Evolutionary conservation across 2,113 vertebrate genomes (phyloP).

Genomic region (Ictalurus punctatus): DNA sequence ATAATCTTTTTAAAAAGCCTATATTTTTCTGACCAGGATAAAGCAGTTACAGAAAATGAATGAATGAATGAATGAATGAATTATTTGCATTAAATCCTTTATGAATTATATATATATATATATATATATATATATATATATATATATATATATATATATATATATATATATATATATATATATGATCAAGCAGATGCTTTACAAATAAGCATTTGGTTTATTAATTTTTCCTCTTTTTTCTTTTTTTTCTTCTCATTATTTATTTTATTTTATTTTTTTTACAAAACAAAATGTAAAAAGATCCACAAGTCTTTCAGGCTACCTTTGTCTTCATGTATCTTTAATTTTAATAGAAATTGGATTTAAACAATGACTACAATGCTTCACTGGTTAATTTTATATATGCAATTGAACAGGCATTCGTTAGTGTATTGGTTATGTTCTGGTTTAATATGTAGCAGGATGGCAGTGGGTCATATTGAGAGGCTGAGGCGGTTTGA

Average conservation of each 20-base stretch:
- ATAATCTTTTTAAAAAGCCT: neutral
- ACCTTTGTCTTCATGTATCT: neutral
- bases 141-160: conserved; percentile 30
- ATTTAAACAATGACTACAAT: neutral
- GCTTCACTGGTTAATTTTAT: neutral
- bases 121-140: conserved; percentile 33
- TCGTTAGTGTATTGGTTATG: neutral
- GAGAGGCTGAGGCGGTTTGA: conserved; percentile 3
- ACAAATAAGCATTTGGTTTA: conserved; percentile 15
- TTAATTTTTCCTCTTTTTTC: neutral
- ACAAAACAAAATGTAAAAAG: neutral
- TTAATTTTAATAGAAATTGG: no score
- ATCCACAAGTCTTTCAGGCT: neutral
- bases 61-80: neutral
- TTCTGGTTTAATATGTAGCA: conserved; percentile 16
- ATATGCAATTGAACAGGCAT: neutral
- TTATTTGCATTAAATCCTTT: conserved; percentile 14
- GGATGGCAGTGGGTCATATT: conserved; percentile 8
- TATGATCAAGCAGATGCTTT: conserved; percentile 11
- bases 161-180: conserved; percentile 33
- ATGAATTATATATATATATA: conserved; percentile 21
- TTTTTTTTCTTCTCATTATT: neutral
- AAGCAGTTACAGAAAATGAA: neutral
- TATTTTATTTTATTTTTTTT: conserved; percentile 15
- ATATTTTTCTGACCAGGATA: neutral